Evolutionary conservation across 2,797 vertebrate genomes (phyloP).

Genomic region (Meda fulgida): DNA sequence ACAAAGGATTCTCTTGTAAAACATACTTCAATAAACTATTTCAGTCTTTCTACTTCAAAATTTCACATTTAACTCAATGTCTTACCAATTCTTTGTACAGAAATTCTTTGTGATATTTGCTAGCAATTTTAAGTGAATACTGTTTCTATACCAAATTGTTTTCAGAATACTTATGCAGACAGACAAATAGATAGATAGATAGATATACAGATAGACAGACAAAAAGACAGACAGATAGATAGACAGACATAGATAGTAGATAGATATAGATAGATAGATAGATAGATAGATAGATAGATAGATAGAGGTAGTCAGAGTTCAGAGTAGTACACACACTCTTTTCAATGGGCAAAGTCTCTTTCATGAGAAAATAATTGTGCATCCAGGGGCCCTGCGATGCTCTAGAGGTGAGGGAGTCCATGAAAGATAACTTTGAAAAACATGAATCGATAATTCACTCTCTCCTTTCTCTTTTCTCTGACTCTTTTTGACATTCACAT

Average conservation of each 20-base stretch:
- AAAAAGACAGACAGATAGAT: no score
- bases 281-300: not conserved
- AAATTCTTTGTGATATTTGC: no score
- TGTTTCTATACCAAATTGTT: not conserved
- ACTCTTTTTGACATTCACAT: constrained; percentile 25
- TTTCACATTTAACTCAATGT: no score
- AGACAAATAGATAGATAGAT: no score
- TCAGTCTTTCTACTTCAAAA: no score
- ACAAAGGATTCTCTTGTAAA: not conserved
- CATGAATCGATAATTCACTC: constrained; percentile 54
- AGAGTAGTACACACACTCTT: no score
- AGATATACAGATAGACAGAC: fast-evolving
- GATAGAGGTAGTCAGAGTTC: constrained; percentile 5
- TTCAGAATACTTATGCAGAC: no score
- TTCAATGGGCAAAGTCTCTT: constrained; percentile 49
- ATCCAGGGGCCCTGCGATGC: constrained; percentile 54
- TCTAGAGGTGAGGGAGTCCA: constrained; percentile 56
- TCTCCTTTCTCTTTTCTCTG: not conserved
- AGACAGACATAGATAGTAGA: no score
- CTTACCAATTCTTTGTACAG: no score
- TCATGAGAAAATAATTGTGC: constrained; percentile 62
- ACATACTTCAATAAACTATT: no score
- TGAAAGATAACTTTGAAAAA: constrained; percentile 62
- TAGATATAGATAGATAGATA: not conserved
- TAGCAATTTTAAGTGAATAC: no score